Percentiles rank a stretch among this genome's conserved stretches.
These are phyloP conservation scores for Microcaecilia unicolor DNA, from an alignment of 2,797 vertebrate genomes.

Conservation along the genomic window DNA sequence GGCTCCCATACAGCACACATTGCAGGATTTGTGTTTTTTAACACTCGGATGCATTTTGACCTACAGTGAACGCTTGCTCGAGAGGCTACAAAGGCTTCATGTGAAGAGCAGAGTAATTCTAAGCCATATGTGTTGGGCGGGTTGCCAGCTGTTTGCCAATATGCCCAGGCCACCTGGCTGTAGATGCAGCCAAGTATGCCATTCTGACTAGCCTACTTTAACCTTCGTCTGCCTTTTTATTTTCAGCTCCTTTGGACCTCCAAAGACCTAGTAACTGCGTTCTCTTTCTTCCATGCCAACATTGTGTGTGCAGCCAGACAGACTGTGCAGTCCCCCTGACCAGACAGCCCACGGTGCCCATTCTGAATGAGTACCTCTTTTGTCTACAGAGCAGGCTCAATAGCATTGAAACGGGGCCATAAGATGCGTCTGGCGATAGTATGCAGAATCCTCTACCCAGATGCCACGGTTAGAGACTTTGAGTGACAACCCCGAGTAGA, in stretches of 20 bases:
- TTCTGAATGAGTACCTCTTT: conserved; percentile 61
- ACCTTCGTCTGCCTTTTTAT: conserved; percentile 73
- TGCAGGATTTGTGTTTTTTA: conserved; percentile 59
- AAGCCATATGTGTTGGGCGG: conserved; percentile 84
- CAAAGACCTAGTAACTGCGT: conserved; percentile 56
- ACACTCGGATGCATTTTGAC: conserved; percentile 49
- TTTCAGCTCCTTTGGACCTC: conserved; percentile 68
- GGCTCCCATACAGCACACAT: too few relatives aligned
- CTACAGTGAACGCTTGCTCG: conserved; percentile 57
- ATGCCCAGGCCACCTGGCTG: conserved; percentile 85
- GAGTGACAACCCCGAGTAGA: conserved; percentile 51
- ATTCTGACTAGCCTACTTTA: conserved; percentile 68
- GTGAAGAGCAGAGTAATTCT: conserved; percentile 72
- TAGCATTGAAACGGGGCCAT: conserved; percentile 55
- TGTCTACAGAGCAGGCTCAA: conserved; percentile 56
- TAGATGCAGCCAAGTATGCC: conserved; percentile 75
- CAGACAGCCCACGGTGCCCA: conserved; percentile 63
- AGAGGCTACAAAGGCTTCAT: conserved; percentile 61
- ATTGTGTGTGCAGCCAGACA: conserved; percentile 62
- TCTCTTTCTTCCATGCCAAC: conserved; percentile 57
- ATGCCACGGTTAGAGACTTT: conserved; percentile 57
- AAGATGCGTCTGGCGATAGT: conserved; percentile 57
- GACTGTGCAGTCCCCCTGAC: conserved; percentile 52
- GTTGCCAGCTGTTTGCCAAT: conserved; percentile 83
- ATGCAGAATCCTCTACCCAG: conserved; percentile 61